Evolutionary conservation across 2,113 vertebrate genomes (phyloP).

Genomic region (Antechinus flavipes): DNA sequence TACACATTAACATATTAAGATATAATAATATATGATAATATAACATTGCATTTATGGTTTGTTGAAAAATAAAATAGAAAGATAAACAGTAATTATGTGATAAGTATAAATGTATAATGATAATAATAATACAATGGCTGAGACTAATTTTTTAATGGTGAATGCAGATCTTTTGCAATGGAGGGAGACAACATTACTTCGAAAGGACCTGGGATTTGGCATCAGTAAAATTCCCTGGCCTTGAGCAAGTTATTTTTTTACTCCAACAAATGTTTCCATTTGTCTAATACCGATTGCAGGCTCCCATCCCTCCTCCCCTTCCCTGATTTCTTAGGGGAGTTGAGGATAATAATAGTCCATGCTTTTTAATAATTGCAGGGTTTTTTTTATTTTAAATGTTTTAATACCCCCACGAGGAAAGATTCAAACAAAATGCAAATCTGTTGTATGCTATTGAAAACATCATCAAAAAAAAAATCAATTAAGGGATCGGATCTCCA

Average conservation of each 20-base stretch:
- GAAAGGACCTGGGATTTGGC: not conserved
- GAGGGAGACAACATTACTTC: not conserved
- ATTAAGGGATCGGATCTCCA: slow-evolving; percentile 5
- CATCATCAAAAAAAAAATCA: not conserved
- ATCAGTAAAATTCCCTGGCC: slow-evolving; percentile 4
- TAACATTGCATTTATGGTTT: not conserved
- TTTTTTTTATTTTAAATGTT: not conserved
- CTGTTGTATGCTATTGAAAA: slow-evolving; percentile 12
- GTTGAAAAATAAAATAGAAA: not conserved
- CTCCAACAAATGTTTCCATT: slow-evolving; percentile 6
- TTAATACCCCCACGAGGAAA: not conserved
- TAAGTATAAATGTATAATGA: not conserved
- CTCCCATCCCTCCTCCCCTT: not conserved
- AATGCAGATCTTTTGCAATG: not conserved
- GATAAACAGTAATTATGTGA: not conserved
- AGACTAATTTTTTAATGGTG: not conserved
- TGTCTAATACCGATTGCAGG: not conserved
- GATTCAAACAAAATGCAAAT: slow-evolving; percentile 37
- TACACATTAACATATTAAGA: not conserved
- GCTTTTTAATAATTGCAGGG: not conserved
- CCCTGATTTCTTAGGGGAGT: slow-evolving; percentile 10
- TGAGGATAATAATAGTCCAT: not conserved
- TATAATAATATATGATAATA: not conserved
- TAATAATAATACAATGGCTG: not conserved
- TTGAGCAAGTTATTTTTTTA: slow-evolving; percentile 44